A percentile compares a stretch with the other conserved stretches of the same genome.
phyloP scores from a whole-genome alignment of 2,888 invertebrate species.

The Sturmia bella region DNA sequence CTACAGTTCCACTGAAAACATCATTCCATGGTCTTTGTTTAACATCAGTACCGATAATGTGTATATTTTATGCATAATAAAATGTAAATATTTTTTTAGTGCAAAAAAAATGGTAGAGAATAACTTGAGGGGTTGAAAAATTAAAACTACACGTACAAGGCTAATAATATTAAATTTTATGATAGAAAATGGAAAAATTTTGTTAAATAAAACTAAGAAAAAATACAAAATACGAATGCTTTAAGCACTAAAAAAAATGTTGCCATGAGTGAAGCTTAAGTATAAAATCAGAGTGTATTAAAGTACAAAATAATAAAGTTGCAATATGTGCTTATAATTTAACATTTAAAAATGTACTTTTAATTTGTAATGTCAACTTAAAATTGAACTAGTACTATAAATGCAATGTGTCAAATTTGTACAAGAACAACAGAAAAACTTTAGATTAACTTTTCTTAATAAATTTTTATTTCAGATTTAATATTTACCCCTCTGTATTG shows the following conservation, averaged over 20 bases:
- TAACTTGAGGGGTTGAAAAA: slow-evolving; percentile 42
- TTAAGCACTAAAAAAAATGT: neutral
- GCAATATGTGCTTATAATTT: too few relatives aligned
- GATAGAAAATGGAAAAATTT: slow-evolving; percentile 1
- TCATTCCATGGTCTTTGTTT: slow-evolving; percentile 11
- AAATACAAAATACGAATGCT: neutral
- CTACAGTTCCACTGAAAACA: slow-evolving; percentile 8
- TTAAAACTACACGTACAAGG: slow-evolving; percentile 38
- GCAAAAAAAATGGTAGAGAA: neutral
- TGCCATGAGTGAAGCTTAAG: slow-evolving; percentile 13
- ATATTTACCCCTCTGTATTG: neutral
- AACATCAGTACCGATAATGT: slow-evolving; percentile 17
- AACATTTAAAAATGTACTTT: too few relatives aligned
- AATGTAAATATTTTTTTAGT: slow-evolving; percentile 41
- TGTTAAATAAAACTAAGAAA: neutral
- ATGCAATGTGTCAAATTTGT: too few relatives aligned
- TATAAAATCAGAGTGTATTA: slow-evolving; percentile 7
- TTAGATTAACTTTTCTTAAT: neutral
- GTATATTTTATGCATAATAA: slow-evolving; percentile 33
- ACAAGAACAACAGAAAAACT: neutral
- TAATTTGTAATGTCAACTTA: too few relatives aligned
- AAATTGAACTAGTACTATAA: too few relatives aligned
- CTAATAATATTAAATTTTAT: slow-evolving; percentile 50
- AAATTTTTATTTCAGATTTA: slow-evolving; percentile 29
- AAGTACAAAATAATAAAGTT: neutral